Evolutionary conservation across 2,888 invertebrate genomes (phyloP), one percentile per base, ranked within the genome.

Genomic region (Sisyra nigra): DNA sequence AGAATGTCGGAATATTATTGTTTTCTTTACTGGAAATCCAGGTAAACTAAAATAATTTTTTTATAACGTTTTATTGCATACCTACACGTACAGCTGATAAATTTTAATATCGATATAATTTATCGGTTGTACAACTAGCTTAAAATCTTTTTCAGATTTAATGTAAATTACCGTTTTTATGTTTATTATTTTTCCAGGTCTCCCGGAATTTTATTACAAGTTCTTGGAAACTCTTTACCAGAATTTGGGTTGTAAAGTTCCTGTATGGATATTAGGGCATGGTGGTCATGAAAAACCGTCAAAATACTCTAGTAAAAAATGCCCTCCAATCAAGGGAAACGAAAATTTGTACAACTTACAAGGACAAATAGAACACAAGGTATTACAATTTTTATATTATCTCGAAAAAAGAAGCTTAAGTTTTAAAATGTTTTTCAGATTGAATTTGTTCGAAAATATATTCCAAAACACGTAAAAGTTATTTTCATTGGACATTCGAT

Each of bases 401-500:
- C 8, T n/a, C n/a, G n/a, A n/a, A n/a, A n/a, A n/a, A n/a, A n/a
- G n/a, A n/a, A n/a, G n/a, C n/a, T n/a, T n/a, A n/a, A n/a, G n/a
- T n/a, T 29, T 17, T 24, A 10, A 34, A 29, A n/a, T 10, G n/a
- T 37, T 37, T 53, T 60, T 62, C 60, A 60, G 65, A 55, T 66
- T 38, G 70, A 74, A 44, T 83, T 93, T 55, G 76, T 93, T 44
- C 67, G 74, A 50, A 72, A 76, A 50, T 76, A 75, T 56, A 68
- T 91, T 48, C 83, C 87, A 43, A 60, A 68, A 48, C 67, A 75
- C 54, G 74, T 79, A n/a, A 78, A 71, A 56, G 59, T 94, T 33
- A 80, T 88, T 59, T 62, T 93, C 32, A 71, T 93, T 51, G 91
- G 87, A 2, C 93, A 94, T 67, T 93, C 93, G 1, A 86, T 93